Evolutionary conservation across 2,888 invertebrate genomes (phyloP), one percentile per base, ranked within the genome.

Genomic region (Melinaea marsaeus): DNA sequence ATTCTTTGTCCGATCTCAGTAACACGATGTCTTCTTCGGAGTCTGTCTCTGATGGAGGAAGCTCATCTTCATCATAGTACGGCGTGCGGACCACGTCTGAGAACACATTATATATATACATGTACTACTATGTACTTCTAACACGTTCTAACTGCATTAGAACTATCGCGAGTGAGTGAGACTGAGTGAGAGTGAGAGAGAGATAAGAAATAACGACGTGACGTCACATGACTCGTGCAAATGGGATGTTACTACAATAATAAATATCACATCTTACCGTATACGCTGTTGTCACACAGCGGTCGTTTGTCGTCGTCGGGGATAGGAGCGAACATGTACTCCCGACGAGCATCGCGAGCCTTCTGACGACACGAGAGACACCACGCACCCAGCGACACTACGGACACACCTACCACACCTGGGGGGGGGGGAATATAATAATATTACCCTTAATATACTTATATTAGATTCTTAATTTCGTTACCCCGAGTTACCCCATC

Each of bases 11-110:
- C 3, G 89, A 86, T 48, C 87, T 79, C 7, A 93, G 85, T 51
- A 93, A 84, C 4, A 93, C 92, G 7, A 93, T 85, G 63, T 93
- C 93, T 60, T 93, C 93, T 65, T 91, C 93, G 0, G 92, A 90
- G 59, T 93, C 93, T 0, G 92, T 91, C 42, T 93, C 87, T 0
- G 93, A 91, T 0, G 91, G 91, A 0, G 92, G 91, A 22, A 93
- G 84, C 3, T 94, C 93, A 55, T 95, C 94, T 37, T 94, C 94
- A 70, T 95, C 95, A 72, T 92, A 95, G 79, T 95, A 95, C 0
- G 95, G 95, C 74, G 92, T 91, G 48, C 83, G 79, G 9, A 90
- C 78, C 60, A 90, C 74, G 75, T 89, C 86, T 89, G 80, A 3
- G 75, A 75, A 51, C 32, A 32, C 7, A 32, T 9, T 5, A 7